A percentile compares a stretch with the other conserved stretches of the same genome.
Conservation (phyloP, 2,888 invertebrate genomes). For the Agrypnus murinus region DNA sequence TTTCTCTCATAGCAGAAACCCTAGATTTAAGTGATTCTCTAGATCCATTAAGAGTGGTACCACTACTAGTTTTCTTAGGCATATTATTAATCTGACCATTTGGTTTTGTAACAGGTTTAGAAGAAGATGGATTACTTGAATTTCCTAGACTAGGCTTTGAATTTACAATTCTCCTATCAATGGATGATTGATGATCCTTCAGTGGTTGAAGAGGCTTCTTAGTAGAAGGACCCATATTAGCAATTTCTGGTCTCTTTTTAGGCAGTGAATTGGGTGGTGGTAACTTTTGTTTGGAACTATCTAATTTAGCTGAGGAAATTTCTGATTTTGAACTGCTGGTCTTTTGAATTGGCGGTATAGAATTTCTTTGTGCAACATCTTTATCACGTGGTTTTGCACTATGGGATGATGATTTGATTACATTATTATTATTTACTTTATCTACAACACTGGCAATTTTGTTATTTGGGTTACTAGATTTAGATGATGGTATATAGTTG, state of each 20-base stretch:
- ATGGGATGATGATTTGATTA: not conserved
- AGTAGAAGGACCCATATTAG: not conserved
- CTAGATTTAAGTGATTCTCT: conserved; percentile 28
- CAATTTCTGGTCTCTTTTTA: not conserved
- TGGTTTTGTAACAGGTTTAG: not conserved
- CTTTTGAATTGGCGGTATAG: not conserved
- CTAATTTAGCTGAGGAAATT: not conserved
- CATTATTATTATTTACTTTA: not conserved
- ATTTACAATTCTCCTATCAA: not conserved
- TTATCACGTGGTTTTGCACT: not conserved
- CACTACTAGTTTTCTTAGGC: no score
- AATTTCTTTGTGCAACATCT: not conserved
- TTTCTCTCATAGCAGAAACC: no score
- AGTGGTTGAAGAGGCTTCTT: not conserved
- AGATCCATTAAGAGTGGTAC: not conserved
- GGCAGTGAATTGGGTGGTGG: not conserved
- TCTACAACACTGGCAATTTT: not conserved
- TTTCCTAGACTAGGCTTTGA: not conserved
- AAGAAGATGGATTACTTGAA: not conserved
- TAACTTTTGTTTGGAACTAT: not conserved
- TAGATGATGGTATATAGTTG: no score
- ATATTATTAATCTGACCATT: no score
- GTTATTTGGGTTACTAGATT: no score
- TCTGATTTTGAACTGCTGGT: not conserved
- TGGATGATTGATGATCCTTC: no score